Evolutionary conservation across 2,797 vertebrate species (phyloP), one percentile per base, ranked within the genome.

Genomic region (Synanceia verrucosa): DNA sequence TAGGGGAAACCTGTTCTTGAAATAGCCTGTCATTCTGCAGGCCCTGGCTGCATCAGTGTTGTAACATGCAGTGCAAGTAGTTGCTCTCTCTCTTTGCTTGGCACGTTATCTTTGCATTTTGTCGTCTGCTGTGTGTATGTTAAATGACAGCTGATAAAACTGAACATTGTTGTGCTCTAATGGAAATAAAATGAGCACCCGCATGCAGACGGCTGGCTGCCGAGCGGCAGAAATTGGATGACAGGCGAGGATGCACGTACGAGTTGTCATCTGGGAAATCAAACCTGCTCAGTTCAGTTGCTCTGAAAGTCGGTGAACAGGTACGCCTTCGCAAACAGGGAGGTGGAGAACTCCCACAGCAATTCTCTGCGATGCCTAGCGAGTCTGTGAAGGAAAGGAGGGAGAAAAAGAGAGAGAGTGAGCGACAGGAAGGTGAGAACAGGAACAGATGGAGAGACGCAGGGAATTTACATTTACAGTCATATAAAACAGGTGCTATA

Each of bases 391-490:
- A 80, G 62, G 77, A 64, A 71, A 64, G 74, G 4, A 58, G 77
- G 57, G 76, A 65, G 61, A 67, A 50, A 53, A 4, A 58, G 78
- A 68, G 78, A 66, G 59, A 68, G 68, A 60, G 78, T 78, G 80
- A 79, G 81, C 69, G 83, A 91, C 71, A 78, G 81, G 76, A 88
- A 93, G 88, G 93, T 92, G 92, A 92, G 88, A 93, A 92, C 62
- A 85, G 62, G 87, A 93, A 89, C 94, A 94, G 94, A 94, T 94
- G 92, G 91, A 92, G 88, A 79, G 73, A 81, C 63, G 69, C 86
- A 65, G 82, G 76, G 78, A 78, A 64, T 81, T 79, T 85, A 73
- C 83, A 78, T 74, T 86, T 86, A 78, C 87, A 79, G 70, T 70
- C 71, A 51, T 88, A 90, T 90, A 73, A 89, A 90, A 79, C 78